These are phyloP conservation scores for Mesoclemmys tuberculata DNA, from an alignment of 2,113 vertebrate species.

Conservation along the genomic window DNA sequence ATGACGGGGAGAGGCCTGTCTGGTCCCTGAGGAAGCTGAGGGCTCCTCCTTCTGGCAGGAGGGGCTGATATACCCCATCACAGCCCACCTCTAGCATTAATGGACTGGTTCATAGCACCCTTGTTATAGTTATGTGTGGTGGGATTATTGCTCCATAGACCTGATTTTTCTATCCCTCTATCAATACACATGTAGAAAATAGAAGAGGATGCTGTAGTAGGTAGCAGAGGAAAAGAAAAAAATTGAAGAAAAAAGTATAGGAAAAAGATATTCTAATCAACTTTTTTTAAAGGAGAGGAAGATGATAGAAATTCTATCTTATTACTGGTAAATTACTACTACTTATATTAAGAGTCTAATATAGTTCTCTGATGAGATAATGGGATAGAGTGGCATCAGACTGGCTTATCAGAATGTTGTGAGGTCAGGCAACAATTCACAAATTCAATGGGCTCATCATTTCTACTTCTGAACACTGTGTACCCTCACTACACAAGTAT, in stretches of 20 bases:
- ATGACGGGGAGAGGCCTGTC: too few relatives aligned
- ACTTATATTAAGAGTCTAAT: accelerated
- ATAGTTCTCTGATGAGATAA: background rate
- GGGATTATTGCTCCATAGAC: background rate
- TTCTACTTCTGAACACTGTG: background rate
- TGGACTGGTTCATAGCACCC: background rate
- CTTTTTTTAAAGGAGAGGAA: background rate
- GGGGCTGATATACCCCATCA: too few relatives aligned
- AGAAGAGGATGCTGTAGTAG: background rate
- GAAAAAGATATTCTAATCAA: background rate
- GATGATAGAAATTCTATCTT: background rate
- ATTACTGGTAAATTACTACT: background rate
- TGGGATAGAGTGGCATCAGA: background rate
- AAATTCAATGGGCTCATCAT: background rate
- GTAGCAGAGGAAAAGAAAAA: background rate
- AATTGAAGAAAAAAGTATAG: background rate
- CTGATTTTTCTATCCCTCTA: background rate
- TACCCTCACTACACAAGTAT: background rate
- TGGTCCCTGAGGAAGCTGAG: too few relatives aligned
- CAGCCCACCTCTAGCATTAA: background rate
- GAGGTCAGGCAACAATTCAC: background rate
- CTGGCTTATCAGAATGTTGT: background rate
- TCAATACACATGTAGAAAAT: background rate
- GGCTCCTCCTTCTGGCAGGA: too few relatives aligned
- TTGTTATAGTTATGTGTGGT: background rate